Evolutionary conservation across 2,888 invertebrate species (phyloP).

Genomic region (Brachyopa scutellaris): DNA sequence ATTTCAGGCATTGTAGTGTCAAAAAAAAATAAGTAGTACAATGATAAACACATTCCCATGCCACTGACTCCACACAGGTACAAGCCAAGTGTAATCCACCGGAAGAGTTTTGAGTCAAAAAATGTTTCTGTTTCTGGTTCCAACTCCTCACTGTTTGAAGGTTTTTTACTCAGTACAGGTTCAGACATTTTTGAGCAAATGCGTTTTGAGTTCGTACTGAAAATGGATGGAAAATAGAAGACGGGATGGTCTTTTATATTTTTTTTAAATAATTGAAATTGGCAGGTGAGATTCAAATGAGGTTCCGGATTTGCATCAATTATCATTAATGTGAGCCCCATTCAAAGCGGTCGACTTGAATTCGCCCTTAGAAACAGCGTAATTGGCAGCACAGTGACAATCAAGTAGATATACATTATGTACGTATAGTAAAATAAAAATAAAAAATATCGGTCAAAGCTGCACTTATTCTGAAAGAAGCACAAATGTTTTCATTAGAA

Average conservation of each 20-base stretch:
- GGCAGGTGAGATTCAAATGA: slow-evolving; percentile 13
- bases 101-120: slow-evolving; percentile 78
- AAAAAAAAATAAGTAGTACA: slow-evolving; percentile 79
- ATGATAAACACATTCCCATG: slow-evolving; percentile 77
- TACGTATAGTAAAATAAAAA: too few relatives aligned
- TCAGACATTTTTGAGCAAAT: slow-evolving; percentile 30
- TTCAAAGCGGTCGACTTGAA: too few relatives aligned
- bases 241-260: slow-evolving; percentile 26
- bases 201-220: not conserved
- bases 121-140: slow-evolving; percentile 73
- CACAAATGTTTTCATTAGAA: too few relatives aligned
- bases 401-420: too few relatives aligned
- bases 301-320: slow-evolving; percentile 22
- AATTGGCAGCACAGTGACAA: too few relatives aligned
- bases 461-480: too few relatives aligned
- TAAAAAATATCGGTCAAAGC: too few relatives aligned
- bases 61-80: slow-evolving; percentile 80
- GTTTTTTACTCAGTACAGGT: not conserved
- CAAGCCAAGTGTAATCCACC: slow-evolving; percentile 77
- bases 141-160: slow-evolving; percentile 8
- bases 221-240: not conserved
- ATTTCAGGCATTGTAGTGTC: slow-evolving; percentile 81
- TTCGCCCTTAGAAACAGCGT: too few relatives aligned
- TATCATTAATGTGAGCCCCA: slow-evolving; percentile 4
- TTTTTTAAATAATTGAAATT: slow-evolving; percentile 40